Base-by-base conservation (phyloP, 1,140 invertebrate genomes). In the Eurytemora carolleeae region DNA sequence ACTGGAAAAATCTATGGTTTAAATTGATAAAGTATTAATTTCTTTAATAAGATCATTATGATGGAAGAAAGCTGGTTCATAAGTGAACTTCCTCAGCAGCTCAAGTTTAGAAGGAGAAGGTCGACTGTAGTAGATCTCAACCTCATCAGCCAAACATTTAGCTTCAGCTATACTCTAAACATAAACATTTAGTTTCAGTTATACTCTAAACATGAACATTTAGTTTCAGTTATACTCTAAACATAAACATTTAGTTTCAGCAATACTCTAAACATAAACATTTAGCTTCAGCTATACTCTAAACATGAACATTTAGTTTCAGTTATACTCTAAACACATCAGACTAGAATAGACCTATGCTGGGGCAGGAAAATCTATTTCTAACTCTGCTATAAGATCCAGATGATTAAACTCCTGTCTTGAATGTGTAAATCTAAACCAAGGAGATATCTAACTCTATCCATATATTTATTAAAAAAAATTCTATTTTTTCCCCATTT, bases 101-200 rank as follows among this genome's bases (percentile, higher is more conserved):
- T 79, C 72, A 0, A 79, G 67, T 68, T 85, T 82, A 1, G 73
- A 71, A 22, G 73, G 66, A 70, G 85, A 76, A 55, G 80, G 73
- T 62, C 81, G 77, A 56, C 76, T 77, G 71, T 89, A 92, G 71
- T 87, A 92, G 69, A 91, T 74, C 70, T 90, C 85, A 54, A 90
- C 72, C 70, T 90, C 82, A 72, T 90, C 88, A 0, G 83, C 84
- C 25, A 91, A 70, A 70, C 84, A 89, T 68, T 86, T 85, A 1
- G 87, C 86, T 73, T 91, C 86, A 67, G 82, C 76, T 0, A 76
- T 79, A 72, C 75, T 81, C 73, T 74, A 67, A 55, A 64, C 64
- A 59, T 18, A 61, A 64, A 12, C 52, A 61, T 20, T 20, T 56
- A 52, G 44, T 3, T 24, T 18, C 18, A 22, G 21, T 20, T 54